Base-by-base conservation (phyloP, 1,140 invertebrate genomes). In the Chironomus striatipennis region DNA sequence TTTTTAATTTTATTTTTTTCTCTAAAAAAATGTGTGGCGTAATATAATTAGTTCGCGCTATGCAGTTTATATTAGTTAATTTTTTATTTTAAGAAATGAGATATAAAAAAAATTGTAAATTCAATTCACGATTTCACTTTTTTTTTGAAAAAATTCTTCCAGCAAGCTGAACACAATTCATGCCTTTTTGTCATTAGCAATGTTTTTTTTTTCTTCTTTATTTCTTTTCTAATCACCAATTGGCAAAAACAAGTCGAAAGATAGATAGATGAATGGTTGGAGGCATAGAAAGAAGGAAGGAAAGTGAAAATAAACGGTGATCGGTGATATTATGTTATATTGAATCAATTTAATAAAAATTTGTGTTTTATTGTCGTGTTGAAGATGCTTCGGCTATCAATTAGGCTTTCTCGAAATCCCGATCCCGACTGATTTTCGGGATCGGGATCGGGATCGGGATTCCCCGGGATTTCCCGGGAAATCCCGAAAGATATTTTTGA, bases 41-140 rank as follows among this genome's bases (percentile, higher is more conserved):
- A 57, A 57, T 57, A 57, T 57, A 57, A 57, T 57, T 57, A 57
- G 47, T 57, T 57, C 47, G 8, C 47, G 47, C 9, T 57, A 57
- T 57, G 47, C 47, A 57, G n/a, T 57, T 57, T 57, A 57, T 57
- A 34, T 34, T 34, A 34, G 24, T 34, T 34, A 34, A 34, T 34
- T 34, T 34, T 34, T 34, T n/a, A n/a, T 57, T 57, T 57, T 57
- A 70, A 70, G 18, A 70, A 70, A 70, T 70, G 47, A 70, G 65
- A 18, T 18, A 70, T 18, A 70, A 20, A 70, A 20, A 70, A 70
- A 70, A 70, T 70, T 70, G 65, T 70, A 70, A 70, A 70, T 70
- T 21, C 18, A 70, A 70, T 70, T 70, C 65, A 70, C 65, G 65
- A 70, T 70, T 70, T 70, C 65, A 20, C 65, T 70, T 70, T 70